Evolutionary conservation across 2,113 vertebrate genomes (phyloP).

Genomic region (Nyctibius bracteatus): DNA sequence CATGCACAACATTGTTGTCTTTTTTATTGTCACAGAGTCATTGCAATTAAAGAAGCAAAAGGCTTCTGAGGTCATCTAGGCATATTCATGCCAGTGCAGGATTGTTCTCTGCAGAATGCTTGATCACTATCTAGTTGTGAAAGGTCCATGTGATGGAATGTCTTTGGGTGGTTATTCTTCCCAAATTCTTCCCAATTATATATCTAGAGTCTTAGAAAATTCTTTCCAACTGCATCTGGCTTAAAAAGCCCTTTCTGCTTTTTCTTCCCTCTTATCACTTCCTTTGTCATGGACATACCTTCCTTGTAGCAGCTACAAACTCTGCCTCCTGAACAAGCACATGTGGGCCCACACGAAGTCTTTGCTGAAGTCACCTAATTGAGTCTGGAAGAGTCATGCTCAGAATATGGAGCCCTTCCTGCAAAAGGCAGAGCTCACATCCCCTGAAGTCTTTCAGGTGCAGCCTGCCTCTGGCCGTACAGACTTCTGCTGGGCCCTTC

Average conservation of each 20-base stretch:
- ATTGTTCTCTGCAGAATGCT: conserved; percentile 3
- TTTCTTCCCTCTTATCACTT: not conserved
- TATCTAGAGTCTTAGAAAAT: not conserved
- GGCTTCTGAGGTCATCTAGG: not conserved
- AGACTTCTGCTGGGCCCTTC: not conserved
- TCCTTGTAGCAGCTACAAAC: not conserved
- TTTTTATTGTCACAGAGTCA: not conserved
- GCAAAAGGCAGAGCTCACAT: not conserved
- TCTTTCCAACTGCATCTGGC: not conserved
- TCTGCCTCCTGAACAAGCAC: not conserved
- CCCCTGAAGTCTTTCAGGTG: not conserved
- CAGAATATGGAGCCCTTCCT: not conserved
- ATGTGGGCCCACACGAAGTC: not conserved
- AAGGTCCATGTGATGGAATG: not conserved
- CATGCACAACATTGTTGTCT: conserved; percentile 21
- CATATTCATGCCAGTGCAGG: not conserved
- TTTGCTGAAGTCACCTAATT: not conserved
- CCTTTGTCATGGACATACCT: not conserved
- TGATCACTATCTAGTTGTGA: not conserved
- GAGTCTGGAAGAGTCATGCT: not conserved
- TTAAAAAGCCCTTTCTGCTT: not conserved
- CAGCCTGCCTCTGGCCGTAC: no score
- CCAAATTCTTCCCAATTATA: not conserved
- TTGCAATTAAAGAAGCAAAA: conserved; percentile 30
- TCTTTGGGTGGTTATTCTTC: not conserved